Base-by-base conservation (phyloP, 2,113 vertebrate genomes). In the Clarias macrocephalus region DNA sequence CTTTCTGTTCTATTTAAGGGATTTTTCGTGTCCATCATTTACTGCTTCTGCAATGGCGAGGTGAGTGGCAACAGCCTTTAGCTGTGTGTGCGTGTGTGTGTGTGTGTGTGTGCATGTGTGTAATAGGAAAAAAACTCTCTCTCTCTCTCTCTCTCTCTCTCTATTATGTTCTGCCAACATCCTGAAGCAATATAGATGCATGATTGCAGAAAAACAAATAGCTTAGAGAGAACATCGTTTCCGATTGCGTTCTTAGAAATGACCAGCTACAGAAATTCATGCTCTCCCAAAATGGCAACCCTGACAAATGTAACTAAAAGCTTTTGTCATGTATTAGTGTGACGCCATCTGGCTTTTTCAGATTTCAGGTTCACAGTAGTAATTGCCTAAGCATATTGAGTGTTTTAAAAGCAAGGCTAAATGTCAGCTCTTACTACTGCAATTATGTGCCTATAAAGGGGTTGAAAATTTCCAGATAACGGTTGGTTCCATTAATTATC, bases 11-110 rank as follows among this genome's bases (percentile, higher is more conserved):
- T 84, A 23, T 90, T 91, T 25, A 92, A 98, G 97, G 97, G 97
- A 19, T 97, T 98, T 91, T 97, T 98, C 89, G 97, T 98, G 85
- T 97, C 97, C 30, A 95, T 98, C 82, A 96, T 98, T 87, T 98
- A 97, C 85, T 98, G 97, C 89, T 98, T 95, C 93, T 97, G 97
- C 93, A 97, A 97, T 5, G 97, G 96, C 87, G 97, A 98, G 95
- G 97, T 97, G 92, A 95, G 96, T 93, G n/a, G 2, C n/a, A 76
- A 65, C 28, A 66, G 60, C 62, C 60, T 80, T 62, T 62, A 62
- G 23, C 72, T 28, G 25, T 83, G 42, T 48, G 21, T 60, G 56
- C 12, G 13, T 59, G 56, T 60, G 18, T 59, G 54, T 30, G 76
- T n/a, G n/a, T n/a, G n/a, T 28, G 25, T 83, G 42, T 48, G 21